Conservation (phyloP, 2,888 invertebrate genomes). For the Mythimna albipuncta region DNA sequence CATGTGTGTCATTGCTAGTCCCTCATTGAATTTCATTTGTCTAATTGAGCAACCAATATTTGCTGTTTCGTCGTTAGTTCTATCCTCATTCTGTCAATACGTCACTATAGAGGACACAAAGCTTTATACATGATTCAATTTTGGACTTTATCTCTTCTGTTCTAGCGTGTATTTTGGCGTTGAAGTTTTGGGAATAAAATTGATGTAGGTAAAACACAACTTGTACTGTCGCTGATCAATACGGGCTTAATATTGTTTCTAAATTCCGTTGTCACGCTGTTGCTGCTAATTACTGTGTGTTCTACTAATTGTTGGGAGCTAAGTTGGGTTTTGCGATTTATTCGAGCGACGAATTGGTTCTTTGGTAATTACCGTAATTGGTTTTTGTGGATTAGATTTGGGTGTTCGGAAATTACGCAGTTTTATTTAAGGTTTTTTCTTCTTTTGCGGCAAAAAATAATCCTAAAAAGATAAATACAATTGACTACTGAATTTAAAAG, state of each 20-base stretch:
- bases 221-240: conserved; percentile 69
- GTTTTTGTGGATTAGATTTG: conserved; percentile 30
- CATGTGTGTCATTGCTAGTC: conserved; percentile 61
- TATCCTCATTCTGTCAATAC: conserved; percentile 86
- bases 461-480: neutral
- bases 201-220: conserved; percentile 69
- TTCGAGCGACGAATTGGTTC: conserved; percentile 47
- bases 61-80: conserved; percentile 85
- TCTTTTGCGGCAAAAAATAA: neutral
- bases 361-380: conserved; percentile 52
- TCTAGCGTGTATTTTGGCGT: conserved; percentile 61
- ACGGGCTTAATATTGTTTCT: conserved; percentile 74
- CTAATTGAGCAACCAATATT: conserved; percentile 87
- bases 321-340: conserved; percentile 55
- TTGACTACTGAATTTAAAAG: neutral
- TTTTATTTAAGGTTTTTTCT: conserved; percentile 3
- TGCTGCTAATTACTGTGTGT: conserved; percentile 69
- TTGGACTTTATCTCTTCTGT: conserved; percentile 60
- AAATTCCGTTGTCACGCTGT: conserved; percentile 76
- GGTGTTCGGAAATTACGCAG: conserved; percentile 8
- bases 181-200: conserved; percentile 60
- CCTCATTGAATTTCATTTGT: conserved; percentile 81
- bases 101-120: conserved; percentile 80
- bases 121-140: conserved; percentile 65
- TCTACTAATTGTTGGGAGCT: conserved; percentile 61